Conservation (phyloP, 1,140 invertebrate genomes). For the Lordiphosa clarofinis region DNA sequence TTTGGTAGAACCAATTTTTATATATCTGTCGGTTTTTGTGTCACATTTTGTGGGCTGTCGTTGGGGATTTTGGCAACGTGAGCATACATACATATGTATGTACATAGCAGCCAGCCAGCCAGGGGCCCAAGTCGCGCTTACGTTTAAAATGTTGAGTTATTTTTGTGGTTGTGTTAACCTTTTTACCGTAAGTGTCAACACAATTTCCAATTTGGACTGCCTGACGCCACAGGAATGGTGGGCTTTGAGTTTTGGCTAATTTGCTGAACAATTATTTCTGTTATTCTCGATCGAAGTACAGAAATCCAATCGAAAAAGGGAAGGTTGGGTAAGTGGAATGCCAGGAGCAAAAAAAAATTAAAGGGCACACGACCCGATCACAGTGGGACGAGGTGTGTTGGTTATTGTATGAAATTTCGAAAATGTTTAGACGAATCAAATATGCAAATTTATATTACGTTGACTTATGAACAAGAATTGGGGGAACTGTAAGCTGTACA, state of each 20-base stretch:
- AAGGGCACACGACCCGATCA: neutral
- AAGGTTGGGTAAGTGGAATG: conserved; percentile 39
- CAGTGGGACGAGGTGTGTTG: neutral
- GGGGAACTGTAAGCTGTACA: too few relatives aligned
- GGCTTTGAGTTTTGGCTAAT: conserved; percentile 4
- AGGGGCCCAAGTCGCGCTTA: conserved; percentile 25
- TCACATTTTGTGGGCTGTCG: conserved; percentile 46
- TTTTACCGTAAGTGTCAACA: conserved; percentile 37
- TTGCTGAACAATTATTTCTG: conserved; percentile 32
- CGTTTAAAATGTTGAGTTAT: conserved; percentile 25
- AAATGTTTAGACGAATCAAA: too few relatives aligned
- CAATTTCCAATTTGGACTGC: conserved; percentile 45
- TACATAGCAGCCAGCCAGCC: neutral
- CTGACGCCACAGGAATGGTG: conserved; percentile 44
- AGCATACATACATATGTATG: neutral
- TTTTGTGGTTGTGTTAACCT: conserved; percentile 4
- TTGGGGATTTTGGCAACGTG: conserved; percentile 28
- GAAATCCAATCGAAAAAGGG: conserved; percentile 48
- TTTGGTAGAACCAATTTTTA: conserved; percentile 44
- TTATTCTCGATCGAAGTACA: conserved; percentile 30
- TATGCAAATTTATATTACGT: too few relatives aligned
- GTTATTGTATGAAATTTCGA: neutral
- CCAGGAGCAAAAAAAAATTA: conserved; percentile 4
- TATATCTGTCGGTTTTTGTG: conserved; percentile 31
- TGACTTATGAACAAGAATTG: neutral